Evolutionary conservation across 1,140 invertebrate species (phyloP).

Genomic region (Maconellicoccus hirsutus): DNA sequence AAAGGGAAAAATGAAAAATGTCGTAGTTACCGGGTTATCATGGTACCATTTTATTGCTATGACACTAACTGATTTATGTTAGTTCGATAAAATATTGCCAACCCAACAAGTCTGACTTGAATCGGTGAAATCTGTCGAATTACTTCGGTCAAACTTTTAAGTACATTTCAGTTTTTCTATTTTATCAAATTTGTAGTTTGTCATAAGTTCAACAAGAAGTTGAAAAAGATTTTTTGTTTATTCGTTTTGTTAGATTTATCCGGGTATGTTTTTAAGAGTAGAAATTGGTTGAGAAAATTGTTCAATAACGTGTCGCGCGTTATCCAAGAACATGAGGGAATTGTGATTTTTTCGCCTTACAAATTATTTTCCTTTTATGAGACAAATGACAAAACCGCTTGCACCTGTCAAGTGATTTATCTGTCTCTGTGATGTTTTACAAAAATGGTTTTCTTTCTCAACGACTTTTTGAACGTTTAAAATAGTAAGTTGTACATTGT

Average conservation of each 20-base stretch:
- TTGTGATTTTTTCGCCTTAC: slow-evolving; percentile 4
- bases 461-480: no score
- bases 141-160: background rate
- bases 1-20: background rate
- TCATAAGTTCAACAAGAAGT: background rate
- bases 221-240: background rate
- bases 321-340: background rate
- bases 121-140: background rate
- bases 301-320: background rate
- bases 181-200: slow-evolving; percentile 1
- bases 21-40: background rate
- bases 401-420: no score
- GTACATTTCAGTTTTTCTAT: background rate
- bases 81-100: slow-evolving; percentile 1
- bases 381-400: no score
- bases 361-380: background rate
- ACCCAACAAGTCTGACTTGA: background rate
- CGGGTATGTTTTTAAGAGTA: background rate
- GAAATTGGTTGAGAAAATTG: background rate
- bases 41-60: background rate
- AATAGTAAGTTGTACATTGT: no score
- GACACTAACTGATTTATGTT: background rate
- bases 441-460: no score
- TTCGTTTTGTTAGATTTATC: background rate
- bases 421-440: no score